A percentile compares a stretch with the other conserved stretches of the same genome.
These are phyloP conservation scores for Odontocolon sp. DNA, from an alignment of 2,888 invertebrate species.

Conservation along the genomic window DNA sequence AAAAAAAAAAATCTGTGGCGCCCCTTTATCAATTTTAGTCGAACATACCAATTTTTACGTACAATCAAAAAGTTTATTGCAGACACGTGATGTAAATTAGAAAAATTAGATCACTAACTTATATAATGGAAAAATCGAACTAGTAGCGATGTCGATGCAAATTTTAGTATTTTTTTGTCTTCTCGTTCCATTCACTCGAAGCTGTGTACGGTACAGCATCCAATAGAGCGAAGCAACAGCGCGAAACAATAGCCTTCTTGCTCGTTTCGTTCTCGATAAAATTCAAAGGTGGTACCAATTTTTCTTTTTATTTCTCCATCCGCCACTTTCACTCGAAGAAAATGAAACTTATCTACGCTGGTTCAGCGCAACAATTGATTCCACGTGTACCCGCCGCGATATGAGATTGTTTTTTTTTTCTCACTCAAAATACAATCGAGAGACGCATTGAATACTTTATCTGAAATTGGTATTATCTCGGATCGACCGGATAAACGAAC, in stretches of 20 bases:
- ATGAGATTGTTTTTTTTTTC: neutral
- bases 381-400: neutral
- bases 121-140: neutral
- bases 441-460: too few species aligned
- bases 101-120: neutral
- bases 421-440: too few species aligned
- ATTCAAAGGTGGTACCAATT: constrained; percentile 10
- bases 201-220: neutral
- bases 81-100: too few species aligned
- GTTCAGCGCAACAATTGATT: neutral
- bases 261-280: constrained; percentile 2
- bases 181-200: neutral
- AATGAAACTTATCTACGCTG: neutral
- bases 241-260: constrained; percentile 39
- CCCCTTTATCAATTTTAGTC: neutral
- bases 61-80: neutral
- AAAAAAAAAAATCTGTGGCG: neutral
- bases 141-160: neutral
- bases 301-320: neutral
- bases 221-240: constrained; percentile 16
- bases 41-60: neutral
- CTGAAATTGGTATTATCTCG: neutral
- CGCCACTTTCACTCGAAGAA: constrained; percentile 49
- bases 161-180: neutral
- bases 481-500: constrained; percentile 35